These are phyloP conservation scores for Cryptocheilus praepositus DNA, from an alignment of 2,888 invertebrate genomes.

Conservation along the genomic window DNA sequence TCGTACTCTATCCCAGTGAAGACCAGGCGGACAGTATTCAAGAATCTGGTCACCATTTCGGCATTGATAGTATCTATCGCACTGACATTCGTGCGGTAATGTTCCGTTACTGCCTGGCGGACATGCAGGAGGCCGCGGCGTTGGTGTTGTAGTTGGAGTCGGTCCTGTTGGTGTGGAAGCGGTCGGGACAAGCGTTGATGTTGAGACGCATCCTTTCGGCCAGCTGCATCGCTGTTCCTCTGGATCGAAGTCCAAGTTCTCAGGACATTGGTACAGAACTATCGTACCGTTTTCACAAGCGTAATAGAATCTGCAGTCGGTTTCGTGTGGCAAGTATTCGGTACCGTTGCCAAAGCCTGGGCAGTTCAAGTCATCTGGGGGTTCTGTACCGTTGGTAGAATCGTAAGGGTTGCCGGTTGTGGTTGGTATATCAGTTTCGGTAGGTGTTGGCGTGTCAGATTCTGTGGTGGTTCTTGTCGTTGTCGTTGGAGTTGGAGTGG, in stretches of 20 bases:
- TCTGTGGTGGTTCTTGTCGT: too few relatives aligned
- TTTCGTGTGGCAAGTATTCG: not conserved
- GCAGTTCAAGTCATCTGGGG: not conserved
- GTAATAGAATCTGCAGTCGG: not conserved
- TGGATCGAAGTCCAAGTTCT: not conserved
- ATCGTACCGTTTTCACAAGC: not conserved
- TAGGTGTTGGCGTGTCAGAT: not conserved
- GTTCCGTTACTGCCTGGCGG: not conserved
- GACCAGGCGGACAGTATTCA: conserved; percentile 35
- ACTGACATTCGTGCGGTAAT: conserved; percentile 49
- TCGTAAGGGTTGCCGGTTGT: not conserved
- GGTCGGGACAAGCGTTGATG: not conserved
- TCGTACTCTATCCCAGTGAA: conserved; percentile 39
- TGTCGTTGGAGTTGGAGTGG: conserved; percentile 1
- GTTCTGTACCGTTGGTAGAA: not conserved
- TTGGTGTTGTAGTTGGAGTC: not conserved
- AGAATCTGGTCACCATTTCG: conserved; percentile 27
- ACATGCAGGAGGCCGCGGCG: not conserved
- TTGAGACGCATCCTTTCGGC: not conserved
- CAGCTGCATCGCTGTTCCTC: not conserved
- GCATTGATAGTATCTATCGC: conserved; percentile 48
- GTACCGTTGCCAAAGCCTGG: too few relatives aligned
- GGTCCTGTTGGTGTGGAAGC: not conserved
- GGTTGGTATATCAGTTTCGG: not conserved
- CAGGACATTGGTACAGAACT: not conserved